Evolutionary conservation across 2,113 vertebrate species (phyloP).

Genomic region (Melierax canorus): DNA sequence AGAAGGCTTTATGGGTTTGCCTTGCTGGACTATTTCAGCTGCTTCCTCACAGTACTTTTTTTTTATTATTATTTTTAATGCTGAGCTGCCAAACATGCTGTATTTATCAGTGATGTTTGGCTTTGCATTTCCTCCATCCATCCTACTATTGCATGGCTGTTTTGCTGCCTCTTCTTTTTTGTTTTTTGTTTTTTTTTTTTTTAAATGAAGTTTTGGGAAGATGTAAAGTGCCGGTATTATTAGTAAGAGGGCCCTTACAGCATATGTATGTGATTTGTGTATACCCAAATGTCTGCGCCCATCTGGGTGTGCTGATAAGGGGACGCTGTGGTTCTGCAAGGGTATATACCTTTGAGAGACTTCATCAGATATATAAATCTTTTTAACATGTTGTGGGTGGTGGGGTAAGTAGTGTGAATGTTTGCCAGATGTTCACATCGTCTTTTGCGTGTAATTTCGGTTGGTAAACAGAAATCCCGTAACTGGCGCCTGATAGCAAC

Average conservation of each 20-base stretch:
- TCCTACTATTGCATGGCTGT: neutral
- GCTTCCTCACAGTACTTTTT: neutral
- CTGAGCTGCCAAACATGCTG: rapidly evolving
- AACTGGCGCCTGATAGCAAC: conserved; percentile 30
- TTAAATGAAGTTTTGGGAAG: neutral
- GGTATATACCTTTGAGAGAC: conserved; percentile 37
- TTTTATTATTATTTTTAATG: neutral
- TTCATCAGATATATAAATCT: conserved; percentile 44
- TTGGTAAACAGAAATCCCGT: conserved; percentile 68
- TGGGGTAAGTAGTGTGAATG: conserved; percentile 44
- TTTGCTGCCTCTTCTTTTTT: neutral
- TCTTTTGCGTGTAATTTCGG: conserved; percentile 60
- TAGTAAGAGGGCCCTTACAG: neutral
- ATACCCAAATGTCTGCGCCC: conserved; percentile 1
- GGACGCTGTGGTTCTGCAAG: neutral
- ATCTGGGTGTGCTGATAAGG: conserved; percentile 41
- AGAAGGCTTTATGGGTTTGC: neutral
- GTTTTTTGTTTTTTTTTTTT: no score
- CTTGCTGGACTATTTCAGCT: neutral
- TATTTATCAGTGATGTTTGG: neutral
- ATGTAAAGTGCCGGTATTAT: neutral
- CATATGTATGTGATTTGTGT: neutral
- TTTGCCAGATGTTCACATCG: conserved; percentile 58
- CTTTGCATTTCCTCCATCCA: neutral
- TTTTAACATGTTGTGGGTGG: conserved; percentile 53